Evolutionary conservation across 2,113 vertebrate species (phyloP).

Genomic region (Lutjanus erythropterus): DNA sequence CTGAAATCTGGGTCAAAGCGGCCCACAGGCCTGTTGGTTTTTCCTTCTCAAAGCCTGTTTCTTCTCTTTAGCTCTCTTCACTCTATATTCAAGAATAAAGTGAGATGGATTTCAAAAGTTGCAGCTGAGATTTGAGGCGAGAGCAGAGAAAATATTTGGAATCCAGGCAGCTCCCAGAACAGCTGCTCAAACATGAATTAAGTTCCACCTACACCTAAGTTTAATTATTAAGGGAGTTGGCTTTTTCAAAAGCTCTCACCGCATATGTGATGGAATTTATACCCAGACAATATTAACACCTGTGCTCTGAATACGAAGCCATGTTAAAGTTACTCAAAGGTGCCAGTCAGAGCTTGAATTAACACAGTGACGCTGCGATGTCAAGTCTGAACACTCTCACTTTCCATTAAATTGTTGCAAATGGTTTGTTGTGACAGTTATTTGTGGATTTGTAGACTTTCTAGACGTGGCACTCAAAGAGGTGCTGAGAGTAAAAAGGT

Average conservation of each 20-base stretch:
- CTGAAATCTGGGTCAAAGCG: slow-evolving; percentile 68
- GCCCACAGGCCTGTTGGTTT: slow-evolving; percentile 45
- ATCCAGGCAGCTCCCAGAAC: slow-evolving; percentile 39
- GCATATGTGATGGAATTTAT: slow-evolving; percentile 9
- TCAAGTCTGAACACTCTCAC: not conserved
- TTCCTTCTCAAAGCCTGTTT: slow-evolving; percentile 22
- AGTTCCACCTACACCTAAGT: slow-evolving; percentile 26
- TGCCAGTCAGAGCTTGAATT: not conserved
- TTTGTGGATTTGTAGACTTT: not conserved
- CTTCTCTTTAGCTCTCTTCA: slow-evolving; percentile 8
- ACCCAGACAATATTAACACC: not conserved
- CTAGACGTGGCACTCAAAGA: not conserved
- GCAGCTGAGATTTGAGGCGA: slow-evolving; percentile 13
- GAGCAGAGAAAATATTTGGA: slow-evolving; percentile 21
- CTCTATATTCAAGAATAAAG: slow-evolving; percentile 16
- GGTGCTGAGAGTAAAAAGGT: not conserved
- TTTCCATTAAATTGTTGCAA: not conserved
- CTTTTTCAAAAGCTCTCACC: slow-evolving; percentile 5
- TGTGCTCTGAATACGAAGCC: not conserved
- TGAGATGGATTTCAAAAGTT: slow-evolving; percentile 22
- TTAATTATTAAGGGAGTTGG: slow-evolving; percentile 35
- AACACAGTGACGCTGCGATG: not conserved
- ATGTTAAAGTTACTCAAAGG: too few relatives aligned
- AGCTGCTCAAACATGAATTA: slow-evolving; percentile 52
- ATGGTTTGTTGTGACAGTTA: slow-evolving; percentile 34